phyloP scores from a whole-genome alignment of 1,140 invertebrate genomes.

The Drosophila burlai region DNA sequence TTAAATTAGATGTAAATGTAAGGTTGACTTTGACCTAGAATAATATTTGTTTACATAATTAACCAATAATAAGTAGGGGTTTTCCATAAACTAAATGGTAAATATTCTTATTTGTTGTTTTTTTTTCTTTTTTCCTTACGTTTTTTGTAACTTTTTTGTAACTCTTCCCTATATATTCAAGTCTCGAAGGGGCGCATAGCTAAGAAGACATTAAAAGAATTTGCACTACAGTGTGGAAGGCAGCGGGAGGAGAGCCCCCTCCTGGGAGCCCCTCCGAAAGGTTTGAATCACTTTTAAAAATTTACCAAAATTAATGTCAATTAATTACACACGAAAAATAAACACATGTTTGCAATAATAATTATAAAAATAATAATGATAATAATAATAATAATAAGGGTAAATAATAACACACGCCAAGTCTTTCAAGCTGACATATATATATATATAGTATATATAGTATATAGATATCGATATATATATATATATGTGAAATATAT shows the following conservation, averaged over 20 bases:
- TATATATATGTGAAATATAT: slow-evolving; percentile 35
- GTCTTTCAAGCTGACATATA: slow-evolving; percentile 42
- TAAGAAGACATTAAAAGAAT: slow-evolving; percentile 41
- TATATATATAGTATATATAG: not conserved
- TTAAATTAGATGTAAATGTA: slow-evolving; percentile 9
- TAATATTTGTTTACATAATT: slow-evolving; percentile 29
- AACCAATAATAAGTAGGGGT: slow-evolving; percentile 34
- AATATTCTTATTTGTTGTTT: not conserved
- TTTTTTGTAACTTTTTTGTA: not conserved
- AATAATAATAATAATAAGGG: slow-evolving; percentile 46
- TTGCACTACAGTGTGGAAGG: slow-evolving; percentile 47
- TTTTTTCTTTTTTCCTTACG: not conserved
- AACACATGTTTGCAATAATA: slow-evolving; percentile 25
- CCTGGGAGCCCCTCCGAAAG: slow-evolving; percentile 17
- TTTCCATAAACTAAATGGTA: slow-evolving; percentile 24
- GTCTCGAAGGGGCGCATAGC: slow-evolving; percentile 4
- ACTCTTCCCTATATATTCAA: not conserved
- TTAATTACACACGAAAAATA: slow-evolving; percentile 31
- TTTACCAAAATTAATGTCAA: slow-evolving; percentile 34
- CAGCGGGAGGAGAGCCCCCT: slow-evolving; percentile 26
- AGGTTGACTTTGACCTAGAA: slow-evolving; percentile 17
- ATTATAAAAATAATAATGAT: slow-evolving; percentile 39
- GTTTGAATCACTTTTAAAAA: slow-evolving; percentile 31
- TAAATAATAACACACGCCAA: slow-evolving; percentile 48
- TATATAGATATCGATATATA: slow-evolving; percentile 26